phyloP scores from a whole-genome alignment of 2,888 invertebrate genomes.

The Blomia tropicalis region DNA sequence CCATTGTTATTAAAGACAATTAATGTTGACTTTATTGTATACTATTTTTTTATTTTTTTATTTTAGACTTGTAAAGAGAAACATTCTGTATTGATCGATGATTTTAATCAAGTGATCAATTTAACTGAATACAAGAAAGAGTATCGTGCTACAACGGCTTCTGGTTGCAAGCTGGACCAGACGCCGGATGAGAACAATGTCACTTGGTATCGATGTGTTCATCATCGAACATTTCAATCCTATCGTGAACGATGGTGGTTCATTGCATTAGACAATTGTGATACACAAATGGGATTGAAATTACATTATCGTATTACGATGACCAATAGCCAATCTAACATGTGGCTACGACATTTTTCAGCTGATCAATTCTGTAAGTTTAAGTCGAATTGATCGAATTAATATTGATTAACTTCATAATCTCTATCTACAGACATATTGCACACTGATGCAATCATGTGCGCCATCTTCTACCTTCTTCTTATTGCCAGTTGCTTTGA shows the following conservation, averaged over 20 bases:
- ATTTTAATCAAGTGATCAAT: conserved; percentile 62
- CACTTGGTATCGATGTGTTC: conserved; percentile 32
- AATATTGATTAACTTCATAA: neutral
- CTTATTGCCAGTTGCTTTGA: conserved; percentile 55
- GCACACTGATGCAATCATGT: conserved; percentile 59
- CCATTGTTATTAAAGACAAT: neutral
- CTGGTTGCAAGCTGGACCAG: conserved; percentile 31
- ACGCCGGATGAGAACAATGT: conserved; percentile 18
- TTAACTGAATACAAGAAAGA: conserved; percentile 41
- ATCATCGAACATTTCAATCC: conserved; percentile 50
- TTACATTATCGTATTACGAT: conserved; percentile 62
- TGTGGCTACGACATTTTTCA: conserved; percentile 77
- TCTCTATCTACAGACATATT: conserved; percentile 52
- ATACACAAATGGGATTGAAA: conserved; percentile 47
- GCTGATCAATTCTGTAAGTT: conserved; percentile 83
- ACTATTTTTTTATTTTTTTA: neutral
- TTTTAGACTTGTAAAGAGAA: conserved; percentile 55
- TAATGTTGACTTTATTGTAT: neutral
- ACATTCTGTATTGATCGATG: conserved; percentile 50
- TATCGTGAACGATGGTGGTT: conserved; percentile 87
- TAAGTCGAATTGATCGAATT: neutral
- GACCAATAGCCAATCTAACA: conserved; percentile 69
- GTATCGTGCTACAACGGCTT: conserved; percentile 24
- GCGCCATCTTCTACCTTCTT: conserved; percentile 54
- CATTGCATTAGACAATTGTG: conserved; percentile 63